Evolutionary conservation across 1,140 invertebrate genomes (phyloP).

Genomic region (Bombus breviceps): DNA sequence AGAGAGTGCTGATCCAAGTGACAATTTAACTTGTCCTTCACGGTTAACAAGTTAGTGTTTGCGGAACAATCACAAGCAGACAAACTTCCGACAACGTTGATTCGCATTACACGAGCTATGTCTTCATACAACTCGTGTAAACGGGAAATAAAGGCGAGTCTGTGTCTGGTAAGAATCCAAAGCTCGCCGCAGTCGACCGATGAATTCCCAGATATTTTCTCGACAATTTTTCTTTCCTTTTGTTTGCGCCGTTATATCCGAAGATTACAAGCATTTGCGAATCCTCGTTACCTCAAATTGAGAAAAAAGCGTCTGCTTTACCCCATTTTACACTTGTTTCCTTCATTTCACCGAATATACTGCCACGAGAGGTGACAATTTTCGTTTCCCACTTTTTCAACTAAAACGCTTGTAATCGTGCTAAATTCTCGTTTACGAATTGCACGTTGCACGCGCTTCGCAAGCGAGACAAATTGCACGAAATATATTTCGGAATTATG

Average conservation of each 20-base stretch:
- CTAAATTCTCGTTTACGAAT: too few species aligned
- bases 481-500: neutral
- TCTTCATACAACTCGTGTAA: neutral
- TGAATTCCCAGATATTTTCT: constrained; percentile 21
- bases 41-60: neutral
- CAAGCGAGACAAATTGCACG: neutral
- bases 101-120: neutral
- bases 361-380: neutral
- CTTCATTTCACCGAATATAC: neutral
- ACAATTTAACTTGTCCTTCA: neutral
- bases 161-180: neutral
- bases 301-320: neutral
- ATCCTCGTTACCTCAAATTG: neutral
- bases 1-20: neutral
- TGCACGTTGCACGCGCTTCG: too few species aligned
- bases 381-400: neutral
- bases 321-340: neutral
- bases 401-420: too few species aligned
- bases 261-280: neutral
- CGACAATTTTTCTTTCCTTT: neutral
- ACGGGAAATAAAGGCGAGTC: neutral
- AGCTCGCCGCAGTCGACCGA: neutral
- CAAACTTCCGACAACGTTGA: neutral
- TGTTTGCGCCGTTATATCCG: neutral
- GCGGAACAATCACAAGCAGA: neutral